Base-by-base conservation (phyloP, 1,140 invertebrate species). In the Drosophila tristis region DNA sequence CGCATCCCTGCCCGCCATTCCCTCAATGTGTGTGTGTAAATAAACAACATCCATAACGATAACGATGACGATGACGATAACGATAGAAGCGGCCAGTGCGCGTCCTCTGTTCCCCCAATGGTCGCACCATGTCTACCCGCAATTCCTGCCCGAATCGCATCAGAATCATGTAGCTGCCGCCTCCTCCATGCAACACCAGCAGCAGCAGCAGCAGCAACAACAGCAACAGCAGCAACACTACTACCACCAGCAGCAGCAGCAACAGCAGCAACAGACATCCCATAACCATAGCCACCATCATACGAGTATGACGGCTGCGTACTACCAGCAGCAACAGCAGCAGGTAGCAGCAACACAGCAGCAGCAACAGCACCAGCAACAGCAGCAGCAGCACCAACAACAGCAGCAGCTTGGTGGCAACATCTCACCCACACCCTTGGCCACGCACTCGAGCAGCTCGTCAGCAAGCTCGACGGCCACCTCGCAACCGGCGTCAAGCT, bases 51-150 rank as follows among this genome's bases (percentile, higher is more conserved):
- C 59, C 16, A 16, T 16, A 6, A 13, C 9, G 26, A 29, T 29
- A 39, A 13, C 35, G 35, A 39, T 39, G 2, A 13, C 35, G 11
- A 39, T 39, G 13, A 39, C 35, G 35, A 39, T 39, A 13, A 47
- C 57, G 29, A 15, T 81, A 91, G 91, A 92, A 76, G 80, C 91
- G 58, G 78, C 91, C 73, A 82, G 82, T 56, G 78, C 93, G 67
- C 94, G 96, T 92, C 96, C 97, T 84, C 94, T 97, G 91, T 97
- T 97, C 92, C 96, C 96, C 80, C 96, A 97, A 93, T 97, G 97
- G 96, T 97, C 96, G 81, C 96, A 97, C 93, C 96, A 97, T 93
- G 96, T 97, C 87, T 97, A 97, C 93, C 96, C 96, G 77, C 96
- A 97, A 95, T 97, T 97, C 94, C 94, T 97, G 92, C 96, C 96